Evolutionary conservation across 64 coral and sea anemone genomes (phyloP).

Genomic region (Montipora sp.): DNA sequence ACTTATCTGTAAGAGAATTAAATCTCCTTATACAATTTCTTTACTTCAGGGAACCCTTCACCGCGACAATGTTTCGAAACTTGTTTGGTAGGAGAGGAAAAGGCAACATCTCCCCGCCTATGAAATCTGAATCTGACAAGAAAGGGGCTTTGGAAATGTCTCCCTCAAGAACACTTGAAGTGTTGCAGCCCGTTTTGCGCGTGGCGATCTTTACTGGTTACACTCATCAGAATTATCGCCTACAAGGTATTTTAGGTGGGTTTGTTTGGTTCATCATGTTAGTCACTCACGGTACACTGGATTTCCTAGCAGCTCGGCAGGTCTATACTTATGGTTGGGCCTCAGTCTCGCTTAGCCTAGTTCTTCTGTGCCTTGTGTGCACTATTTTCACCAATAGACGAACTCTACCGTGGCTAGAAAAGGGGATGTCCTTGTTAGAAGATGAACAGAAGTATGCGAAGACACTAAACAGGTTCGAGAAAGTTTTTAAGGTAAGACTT

Average conservation of each 20-base stretch:
- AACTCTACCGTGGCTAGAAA: constrained; percentile 68
- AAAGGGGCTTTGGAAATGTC: neutral
- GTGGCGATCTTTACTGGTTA: constrained; percentile 57
- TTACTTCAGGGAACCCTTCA: neutral
- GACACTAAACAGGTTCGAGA: constrained; percentile 49
- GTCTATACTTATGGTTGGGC: constrained; percentile 69
- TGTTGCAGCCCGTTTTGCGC: constrained; percentile 14
- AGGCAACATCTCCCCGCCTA: constrained; percentile 16
- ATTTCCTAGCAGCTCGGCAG: constrained; percentile 59
- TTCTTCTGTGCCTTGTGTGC: constrained; percentile 54
- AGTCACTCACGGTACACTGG: constrained; percentile 49
- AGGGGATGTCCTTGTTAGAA: constrained; percentile 59
- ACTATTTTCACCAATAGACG: constrained; percentile 59
- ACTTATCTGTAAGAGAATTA: neutral
- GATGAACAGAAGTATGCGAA: constrained; percentile 57
- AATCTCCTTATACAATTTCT: neutral
- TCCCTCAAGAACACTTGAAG: neutral
- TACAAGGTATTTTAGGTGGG: constrained; percentile 54
- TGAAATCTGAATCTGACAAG: neutral
- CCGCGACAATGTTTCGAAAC: constrained; percentile 15
- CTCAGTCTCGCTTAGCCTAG: constrained; percentile 50
- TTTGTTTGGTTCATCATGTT: constrained; percentile 57
- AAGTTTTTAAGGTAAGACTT: constrained; percentile 64
- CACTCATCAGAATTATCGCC: constrained; percentile 40
- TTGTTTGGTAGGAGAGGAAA: constrained; percentile 26